Base-by-base conservation (phyloP, 2,888 invertebrate genomes). In the Pollenia amentaria region DNA sequence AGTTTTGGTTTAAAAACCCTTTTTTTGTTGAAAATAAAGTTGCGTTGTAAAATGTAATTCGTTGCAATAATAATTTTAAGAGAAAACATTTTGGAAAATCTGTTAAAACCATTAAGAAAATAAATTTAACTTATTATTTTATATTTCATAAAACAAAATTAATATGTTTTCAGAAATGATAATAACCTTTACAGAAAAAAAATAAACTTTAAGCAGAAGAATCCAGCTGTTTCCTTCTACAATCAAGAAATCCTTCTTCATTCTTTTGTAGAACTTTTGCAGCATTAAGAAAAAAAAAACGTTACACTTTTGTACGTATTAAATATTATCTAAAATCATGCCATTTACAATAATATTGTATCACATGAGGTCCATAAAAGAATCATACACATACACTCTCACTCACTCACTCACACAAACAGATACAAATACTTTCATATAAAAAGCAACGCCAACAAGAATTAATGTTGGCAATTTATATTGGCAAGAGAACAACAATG, bases 391-490 rank as follows among this genome's bases (percentile, higher is more conserved):
- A 51, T 7, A 55, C 21, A 81, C 38, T 42, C n/a, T 40, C 55
- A 64, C 7, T 18, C 60, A 21, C 10, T 2, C 11, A 14, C 0
- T 18, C 60, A 21, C 4, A 1, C 4, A 14, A 0, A 40, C n/a
- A 0, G 16, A 11, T 48, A 42, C 12, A 18, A 8, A 65, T 53
- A 29, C 3, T 3, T 12, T 29, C 9, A 18, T n/a, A 51, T n/a
- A 57, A 65, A 21, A 38, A 57, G 46, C 77, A 65, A 83, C 40
- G 21, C 55, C 48, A 86, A 72, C 70, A 70, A 79, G 67, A 87
- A 88, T 88, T 88, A 89, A 89, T 89, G 81, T 73, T 69, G 51
- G 84, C 84, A 83, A 88, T 89, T 89, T 89, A 87, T 85, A 77
- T 84, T 65, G 83, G 55, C 70, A 78, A 72, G 70, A 57, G 48